Evolutionary conservation across 2,888 invertebrate species (phyloP), one percentile per base, ranked within the genome.

Genomic region (Odiellus spinosus): DNA sequence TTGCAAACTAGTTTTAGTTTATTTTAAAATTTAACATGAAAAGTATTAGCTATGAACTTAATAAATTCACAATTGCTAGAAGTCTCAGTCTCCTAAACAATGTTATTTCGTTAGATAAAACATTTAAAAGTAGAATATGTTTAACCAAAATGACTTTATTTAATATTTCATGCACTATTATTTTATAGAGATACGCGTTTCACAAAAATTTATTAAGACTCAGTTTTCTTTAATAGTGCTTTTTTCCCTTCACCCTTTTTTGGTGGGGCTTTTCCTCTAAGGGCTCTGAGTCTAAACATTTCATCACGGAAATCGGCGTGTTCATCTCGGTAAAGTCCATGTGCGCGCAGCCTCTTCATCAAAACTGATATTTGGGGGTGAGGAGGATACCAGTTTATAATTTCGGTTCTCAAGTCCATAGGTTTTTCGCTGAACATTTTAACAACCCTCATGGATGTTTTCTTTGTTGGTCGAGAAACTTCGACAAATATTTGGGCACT

Each of bases 401-500:
- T 73, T 52, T 80, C 77, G 55, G 75, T 73, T 44, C 80, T 71
- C 53, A 78, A 74, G 57, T 88, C 76, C 20, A 80, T 61, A 0
- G 90, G 90, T 57, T 78, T 71, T 57, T 75, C 79, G 17, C 77
- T 76, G 58, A 86, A 82, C 61, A 87, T 71, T 56, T 76, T 74
- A 0, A 87, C 82, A 8, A 84, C 76, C 67, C 78, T 84, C 80
- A 83, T 78, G 0, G 83, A 83, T 60, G 77, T 80, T 0, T 66
- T 52, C 59, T 76, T 78, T 0, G 85, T 87, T 1, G 78, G 76
- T 46, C 82, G 73, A 0, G 77, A 76, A 1, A 87, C 82, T 68
- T 91, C 88, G 0, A 83, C 83, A 63, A 91, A 91, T 58, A 91
- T 90, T 56, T 81, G 73, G 59, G 84, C 82, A 20, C 87, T 84